Evolutionary conservation across 2,797 vertebrate species (phyloP).

Genomic region (Leptatherina wallacei): DNA sequence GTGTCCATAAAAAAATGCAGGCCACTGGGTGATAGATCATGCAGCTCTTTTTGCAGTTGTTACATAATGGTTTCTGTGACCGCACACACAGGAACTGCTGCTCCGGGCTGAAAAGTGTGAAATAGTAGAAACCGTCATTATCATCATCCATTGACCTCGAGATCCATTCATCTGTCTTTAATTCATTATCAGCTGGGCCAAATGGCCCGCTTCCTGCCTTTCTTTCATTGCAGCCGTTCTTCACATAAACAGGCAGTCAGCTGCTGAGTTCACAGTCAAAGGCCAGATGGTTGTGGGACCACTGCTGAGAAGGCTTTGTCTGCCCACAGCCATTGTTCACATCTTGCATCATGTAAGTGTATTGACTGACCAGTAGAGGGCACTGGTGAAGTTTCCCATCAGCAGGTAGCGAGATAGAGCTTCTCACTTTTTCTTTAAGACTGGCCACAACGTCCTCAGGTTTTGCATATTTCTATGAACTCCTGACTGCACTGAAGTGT

Average conservation of each 20-base stretch:
- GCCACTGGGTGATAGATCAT: conserved; percentile 27
- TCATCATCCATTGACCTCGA: conserved; percentile 56
- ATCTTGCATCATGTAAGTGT: conserved; percentile 43
- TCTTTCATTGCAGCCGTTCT: conserved; percentile 55
- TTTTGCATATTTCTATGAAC: background rate
- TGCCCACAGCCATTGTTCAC: conserved; percentile 40
- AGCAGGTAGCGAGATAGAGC: background rate
- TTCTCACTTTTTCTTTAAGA: background rate
- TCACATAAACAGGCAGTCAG: conserved; percentile 62
- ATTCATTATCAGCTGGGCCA: conserved; percentile 66
- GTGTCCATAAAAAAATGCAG: conserved; percentile 22
- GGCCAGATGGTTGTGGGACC: conserved; percentile 67
- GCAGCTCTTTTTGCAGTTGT: conserved; percentile 18
- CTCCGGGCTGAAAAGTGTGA: conserved; percentile 28
- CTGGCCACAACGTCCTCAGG: conserved; percentile 14
- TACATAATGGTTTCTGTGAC: conserved; percentile 48
- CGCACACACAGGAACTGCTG: conserved; percentile 24
- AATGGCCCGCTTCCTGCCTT: conserved; percentile 55
- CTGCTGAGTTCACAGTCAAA: conserved; percentile 54
- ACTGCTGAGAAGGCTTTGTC: conserved; percentile 60
- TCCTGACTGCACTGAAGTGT: background rate
- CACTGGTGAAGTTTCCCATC: conserved; percentile 75
- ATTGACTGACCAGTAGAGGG: conserved; percentile 76
- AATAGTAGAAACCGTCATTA: conserved; percentile 48
- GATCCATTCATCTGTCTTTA: conserved; percentile 63